Base-by-base conservation (phyloP, 1,140 invertebrate species). In the Drosophila sp. region DNA sequence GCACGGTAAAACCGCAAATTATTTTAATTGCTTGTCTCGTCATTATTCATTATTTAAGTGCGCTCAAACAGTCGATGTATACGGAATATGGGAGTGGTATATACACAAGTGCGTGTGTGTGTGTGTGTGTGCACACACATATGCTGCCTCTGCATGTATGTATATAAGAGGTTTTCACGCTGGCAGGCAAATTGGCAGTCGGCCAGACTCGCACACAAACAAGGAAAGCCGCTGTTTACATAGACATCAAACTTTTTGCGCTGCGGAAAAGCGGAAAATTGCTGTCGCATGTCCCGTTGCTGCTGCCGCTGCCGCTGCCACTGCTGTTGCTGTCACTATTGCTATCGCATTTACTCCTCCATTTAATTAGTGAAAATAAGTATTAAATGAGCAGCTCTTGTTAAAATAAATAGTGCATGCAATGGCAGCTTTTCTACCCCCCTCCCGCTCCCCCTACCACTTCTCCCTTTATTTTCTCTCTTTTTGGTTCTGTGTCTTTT, bases 11-110 rank as follows among this genome's bases (percentile, higher is more conserved):
- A 90, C 90, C 90, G 83, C 90, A 91, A 91, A 91, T 91, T 91
- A 91, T 91, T 91, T 91, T 91, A 91, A 91, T 91, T 91, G 90
- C 90, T 90, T 91, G 90, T 91, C 90, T 91, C 83, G 90, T 91
- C 90, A 91, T 91, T 91, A 91, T 91, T 91, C 90, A 91, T 90
- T 91, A 91, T 91, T 91, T 91, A 90, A 91, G 85, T 81, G 74
- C 79, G 74, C 77, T 83, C 85, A 91, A 87, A 83, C 80, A 89
- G 79, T 66, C 74, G 68, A 72, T 58, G 66, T 57, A 79, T 68
- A 79, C 63, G 65, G 66, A 75, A 61, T 72, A 70, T 63, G 60
- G 44, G 54, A 73, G 35, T 50, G 44, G 65, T 50, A 73, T 74
- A 56, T 81, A 57, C 44, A 55, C 40, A 70, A 61, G 67, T 65